Evolutionary conservation across 2,113 vertebrate genomes (phyloP), one percentile per base, ranked within the genome.

Genomic region (Pollachius pollachius): DNA sequence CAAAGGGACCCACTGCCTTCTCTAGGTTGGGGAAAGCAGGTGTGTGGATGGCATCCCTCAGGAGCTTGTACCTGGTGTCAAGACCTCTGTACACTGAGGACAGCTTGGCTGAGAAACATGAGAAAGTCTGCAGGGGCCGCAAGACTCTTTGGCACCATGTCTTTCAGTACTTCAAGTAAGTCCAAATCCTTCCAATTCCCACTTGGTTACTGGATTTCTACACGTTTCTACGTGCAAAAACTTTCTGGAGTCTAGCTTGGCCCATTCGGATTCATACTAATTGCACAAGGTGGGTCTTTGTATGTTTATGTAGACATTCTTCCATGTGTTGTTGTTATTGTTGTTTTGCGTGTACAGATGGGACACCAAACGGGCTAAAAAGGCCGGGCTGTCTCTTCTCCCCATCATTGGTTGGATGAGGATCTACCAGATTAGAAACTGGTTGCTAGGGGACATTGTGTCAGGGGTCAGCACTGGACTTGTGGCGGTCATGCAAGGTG

Each of bases 401-500:
- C 97, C 97, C 2, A 6, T 99, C 0, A 8, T 88, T 19, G 93
- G 94, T 0, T 99, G 97, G 97, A 84, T 99, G 79, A 95, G 91
- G 48, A 85, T 78, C 0, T 98, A 98, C 17, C 88, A 79, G 66
- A 30, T 95, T 5, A 95, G 83, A 78, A 93, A 95, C 69, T 99
- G 97, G 96, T 72, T 96, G 54, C 84, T 95, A 59, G 94, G 87
- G 3, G 96, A 99, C 88, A 89, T 99, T 0, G 82, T 97, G 75
- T 96, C 97, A 0, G 96, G 97, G 37, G 65, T 99, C 82, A 99
- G 94, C 87, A 99, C 97, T 0, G 96, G 97, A 52, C 75, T 98
- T 0, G 95, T 98, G 52, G 89, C 94, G 68, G 94, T 99, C 30
- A 89, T 98, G 68, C 97, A 98, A 94, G 97, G 97, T 99, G 87